These are phyloP conservation scores for Dendrolimus kikuchii DNA, from an alignment of 1,140 invertebrate species.

Conservation along the genomic window DNA sequence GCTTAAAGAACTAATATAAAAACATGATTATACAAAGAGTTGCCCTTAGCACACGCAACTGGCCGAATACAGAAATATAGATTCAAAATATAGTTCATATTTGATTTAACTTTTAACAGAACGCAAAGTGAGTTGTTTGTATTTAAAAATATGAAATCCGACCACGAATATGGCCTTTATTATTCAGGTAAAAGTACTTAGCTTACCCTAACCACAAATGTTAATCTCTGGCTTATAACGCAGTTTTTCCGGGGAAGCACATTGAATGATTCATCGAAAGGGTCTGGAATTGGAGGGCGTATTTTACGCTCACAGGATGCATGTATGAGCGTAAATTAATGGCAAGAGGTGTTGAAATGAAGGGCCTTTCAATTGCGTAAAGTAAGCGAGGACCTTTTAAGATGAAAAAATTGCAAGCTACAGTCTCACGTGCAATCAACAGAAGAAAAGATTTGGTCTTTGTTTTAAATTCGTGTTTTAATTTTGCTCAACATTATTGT, in stretches of 20 bases:
- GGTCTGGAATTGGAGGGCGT: constrained; percentile 1
- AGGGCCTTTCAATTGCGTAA: too few species aligned
- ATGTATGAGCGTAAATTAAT: constrained; percentile 4
- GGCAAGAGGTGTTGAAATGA: constrained; percentile 10
- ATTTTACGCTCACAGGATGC: constrained; percentile 8
- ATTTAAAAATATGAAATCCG: constrained; percentile 6
- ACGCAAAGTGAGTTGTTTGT: too few species aligned
- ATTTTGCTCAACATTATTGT: too few species aligned
- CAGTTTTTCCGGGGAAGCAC: constrained; percentile 23
- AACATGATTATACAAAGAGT: too few species aligned
- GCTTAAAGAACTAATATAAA: background rate
- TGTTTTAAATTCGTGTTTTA: too few species aligned
- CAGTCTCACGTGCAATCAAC: background rate
- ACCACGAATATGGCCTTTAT: background rate
- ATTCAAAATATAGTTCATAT: too few species aligned
- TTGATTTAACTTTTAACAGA: too few species aligned
- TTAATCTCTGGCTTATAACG: constrained; percentile 22
- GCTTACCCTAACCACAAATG: constrained; percentile 1
- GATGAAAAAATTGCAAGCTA: too few species aligned
- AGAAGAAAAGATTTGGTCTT: too few species aligned
- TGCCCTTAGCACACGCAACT: too few species aligned
- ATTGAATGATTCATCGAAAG: constrained; percentile 22
- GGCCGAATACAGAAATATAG: too few species aligned
- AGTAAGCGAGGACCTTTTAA: too few species aligned
- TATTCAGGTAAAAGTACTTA: background rate